These are phyloP conservation scores for Rambutsinella grinnellia DNA, from an alignment of 2,888 invertebrate genomes.

Conservation along the genomic window DNA sequence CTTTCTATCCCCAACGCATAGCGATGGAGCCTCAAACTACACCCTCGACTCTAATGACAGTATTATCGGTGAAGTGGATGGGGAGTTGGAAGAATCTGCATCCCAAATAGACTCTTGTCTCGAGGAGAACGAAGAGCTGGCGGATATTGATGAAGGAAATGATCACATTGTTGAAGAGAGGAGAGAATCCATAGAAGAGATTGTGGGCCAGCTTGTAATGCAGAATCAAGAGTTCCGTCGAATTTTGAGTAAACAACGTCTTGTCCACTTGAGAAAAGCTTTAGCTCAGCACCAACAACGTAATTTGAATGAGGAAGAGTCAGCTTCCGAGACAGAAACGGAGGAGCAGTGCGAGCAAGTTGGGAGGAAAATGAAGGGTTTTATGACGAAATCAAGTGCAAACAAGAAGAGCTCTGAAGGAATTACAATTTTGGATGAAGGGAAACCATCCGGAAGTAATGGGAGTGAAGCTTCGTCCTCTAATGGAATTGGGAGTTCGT, in stretches of 20 bases:
- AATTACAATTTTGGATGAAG: neutral
- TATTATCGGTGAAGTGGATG: constrained; percentile 65
- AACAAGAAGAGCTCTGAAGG: constrained; percentile 1
- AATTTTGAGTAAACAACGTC: constrained; percentile 81
- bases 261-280: constrained; percentile 65
- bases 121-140: constrained; percentile 56
- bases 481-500: constrained; percentile 65
- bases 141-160: constrained; percentile 56
- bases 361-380: constrained; percentile 22
- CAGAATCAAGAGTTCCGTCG: constrained; percentile 83
- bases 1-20: constrained; percentile 53
- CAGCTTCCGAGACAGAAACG: constrained; percentile 66
- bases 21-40: constrained; percentile 61
- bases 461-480: constrained; percentile 65
- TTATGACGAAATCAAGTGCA: neutral
- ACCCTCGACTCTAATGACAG: constrained; percentile 65
- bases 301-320: constrained; percentile 61
- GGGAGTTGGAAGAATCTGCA: constrained; percentile 59
- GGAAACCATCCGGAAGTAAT: constrained; percentile 56
- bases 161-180: constrained; percentile 57
- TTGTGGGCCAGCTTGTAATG: constrained; percentile 85
- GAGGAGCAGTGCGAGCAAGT: constrained; percentile 56
- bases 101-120: constrained; percentile 61
- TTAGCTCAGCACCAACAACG: constrained; percentile 64
- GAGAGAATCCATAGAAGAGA: constrained; percentile 73